Conservation (phyloP, 2,797 vertebrate genomes). For the Notoglanidium macrostoma region DNA sequence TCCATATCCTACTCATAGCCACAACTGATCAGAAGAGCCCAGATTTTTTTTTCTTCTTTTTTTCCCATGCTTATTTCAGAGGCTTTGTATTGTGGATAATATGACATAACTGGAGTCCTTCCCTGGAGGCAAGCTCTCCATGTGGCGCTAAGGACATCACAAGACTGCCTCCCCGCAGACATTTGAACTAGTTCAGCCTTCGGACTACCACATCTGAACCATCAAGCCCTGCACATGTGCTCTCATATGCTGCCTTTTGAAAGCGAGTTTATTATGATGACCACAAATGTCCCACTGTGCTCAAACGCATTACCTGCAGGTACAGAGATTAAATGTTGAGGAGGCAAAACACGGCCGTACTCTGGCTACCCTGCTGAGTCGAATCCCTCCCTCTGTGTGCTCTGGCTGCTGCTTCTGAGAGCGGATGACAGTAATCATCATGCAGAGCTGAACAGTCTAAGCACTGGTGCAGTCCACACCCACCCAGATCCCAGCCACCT, state of each 20-base stretch:
- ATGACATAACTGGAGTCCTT: slow-evolving; percentile 46
- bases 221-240: background rate
- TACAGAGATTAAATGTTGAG: slow-evolving; percentile 43
- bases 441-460: slow-evolving; percentile 48
- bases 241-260: slow-evolving; percentile 5
- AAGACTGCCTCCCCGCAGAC: slow-evolving; percentile 13
- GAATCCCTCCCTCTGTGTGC: slow-evolving; percentile 48
- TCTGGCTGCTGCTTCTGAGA: slow-evolving; percentile 49
- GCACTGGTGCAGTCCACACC: slow-evolving; percentile 34
- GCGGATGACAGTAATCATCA: slow-evolving; percentile 55
- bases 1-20: slow-evolving; percentile 35
- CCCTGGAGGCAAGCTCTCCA: slow-evolving; percentile 34
- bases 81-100: slow-evolving; percentile 30
- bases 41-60: background rate
- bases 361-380: slow-evolving; percentile 35
- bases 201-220: slow-evolving; percentile 42
- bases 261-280: slow-evolving; percentile 35
- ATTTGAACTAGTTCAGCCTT: slow-evolving; percentile 44
- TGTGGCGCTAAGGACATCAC: slow-evolving; percentile 26
- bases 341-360: slow-evolving; percentile 31
- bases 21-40: slow-evolving; percentile 17
- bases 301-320: slow-evolving; percentile 43
- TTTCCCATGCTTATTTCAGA: slow-evolving; percentile 24
- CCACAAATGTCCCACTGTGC: slow-evolving; percentile 19
- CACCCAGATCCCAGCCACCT: slow-evolving; percentile 44